Conservation (phyloP, 2,797 vertebrate species). For the Gadopsis bispinosus region DNA sequence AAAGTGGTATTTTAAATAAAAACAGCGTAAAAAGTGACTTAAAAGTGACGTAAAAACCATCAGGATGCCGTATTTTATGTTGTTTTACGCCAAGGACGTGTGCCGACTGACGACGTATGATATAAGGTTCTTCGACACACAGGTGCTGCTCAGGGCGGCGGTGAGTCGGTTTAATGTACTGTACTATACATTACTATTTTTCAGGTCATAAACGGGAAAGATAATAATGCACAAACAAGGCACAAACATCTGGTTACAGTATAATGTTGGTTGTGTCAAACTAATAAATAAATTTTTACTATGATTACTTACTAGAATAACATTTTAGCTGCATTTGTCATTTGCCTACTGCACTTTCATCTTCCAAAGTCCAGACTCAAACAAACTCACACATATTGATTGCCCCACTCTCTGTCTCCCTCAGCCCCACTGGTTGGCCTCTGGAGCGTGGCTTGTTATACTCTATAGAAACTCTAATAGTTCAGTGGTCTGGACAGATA, state of each 20-base stretch:
- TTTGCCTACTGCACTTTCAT: conserved; percentile 9
- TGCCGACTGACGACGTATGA: too few relatives aligned
- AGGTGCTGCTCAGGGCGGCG: too few relatives aligned
- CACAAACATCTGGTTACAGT: background rate
- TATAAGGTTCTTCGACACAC: too few relatives aligned
- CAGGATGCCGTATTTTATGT: too few relatives aligned
- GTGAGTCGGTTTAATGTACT: background rate
- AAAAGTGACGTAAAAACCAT: too few relatives aligned
- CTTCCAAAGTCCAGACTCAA: background rate
- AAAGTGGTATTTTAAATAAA: too few relatives aligned
- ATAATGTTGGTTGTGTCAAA: background rate
- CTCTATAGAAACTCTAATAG: conserved; percentile 82
- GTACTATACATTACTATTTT: background rate
- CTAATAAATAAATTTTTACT: background rate
- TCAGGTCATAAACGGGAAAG: background rate
- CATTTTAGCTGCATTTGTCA: background rate
- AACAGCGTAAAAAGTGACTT: too few relatives aligned
- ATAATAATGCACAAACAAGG: background rate
- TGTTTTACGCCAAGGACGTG: too few relatives aligned
- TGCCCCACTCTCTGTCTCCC: conserved; percentile 41
- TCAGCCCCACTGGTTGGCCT: conserved; percentile 74
- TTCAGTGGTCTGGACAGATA: conserved; percentile 84
- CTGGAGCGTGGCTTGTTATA: conserved; percentile 81
- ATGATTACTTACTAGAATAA: background rate
- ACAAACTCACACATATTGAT: background rate